Conservation (phyloP, 2,888 invertebrate species). For the Drosophila gaucha region DNA sequence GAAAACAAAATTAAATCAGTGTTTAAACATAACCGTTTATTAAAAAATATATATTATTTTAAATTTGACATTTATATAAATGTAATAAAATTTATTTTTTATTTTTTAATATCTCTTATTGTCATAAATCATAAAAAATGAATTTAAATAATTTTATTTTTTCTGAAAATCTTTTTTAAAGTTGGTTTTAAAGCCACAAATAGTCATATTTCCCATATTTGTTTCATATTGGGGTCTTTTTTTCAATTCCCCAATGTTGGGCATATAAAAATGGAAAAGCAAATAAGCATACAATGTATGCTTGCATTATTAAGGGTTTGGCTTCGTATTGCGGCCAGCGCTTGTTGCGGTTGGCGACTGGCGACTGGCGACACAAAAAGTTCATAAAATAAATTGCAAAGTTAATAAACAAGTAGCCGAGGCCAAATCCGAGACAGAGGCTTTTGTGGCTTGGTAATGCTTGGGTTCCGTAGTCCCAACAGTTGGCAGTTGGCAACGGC, state of each 20-base stretch:
- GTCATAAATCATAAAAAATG: too few species aligned
- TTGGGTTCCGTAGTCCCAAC: neutral
- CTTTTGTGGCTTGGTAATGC: constrained; percentile 38
- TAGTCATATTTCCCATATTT: neutral
- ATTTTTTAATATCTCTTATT: too few species aligned
- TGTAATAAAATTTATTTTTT: too few species aligned
- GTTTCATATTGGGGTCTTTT: neutral
- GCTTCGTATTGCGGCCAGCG: constrained; percentile 29
- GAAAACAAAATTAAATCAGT: neutral
- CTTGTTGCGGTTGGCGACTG: constrained; percentile 18
- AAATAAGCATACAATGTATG: constrained; percentile 20
- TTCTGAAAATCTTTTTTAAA: neutral
- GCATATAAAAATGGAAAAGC: neutral
- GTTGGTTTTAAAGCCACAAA: neutral
- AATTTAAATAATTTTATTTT: neutral
- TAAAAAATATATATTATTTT: neutral
- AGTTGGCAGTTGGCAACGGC: constrained; percentile 55
- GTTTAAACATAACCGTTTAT: too few species aligned
- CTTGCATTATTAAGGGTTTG: constrained; percentile 45
- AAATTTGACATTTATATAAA: too few species aligned
- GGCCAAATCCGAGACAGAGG: constrained; percentile 29
- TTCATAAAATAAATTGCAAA: constrained; percentile 74
- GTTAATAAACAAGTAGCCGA: constrained; percentile 70
- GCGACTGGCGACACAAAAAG: constrained; percentile 49
- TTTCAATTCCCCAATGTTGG: neutral